Evolutionary conservation across 2,797 vertebrate species (phyloP), one percentile per base, ranked within the genome.

Genomic region (Sebastes alutus): DNA sequence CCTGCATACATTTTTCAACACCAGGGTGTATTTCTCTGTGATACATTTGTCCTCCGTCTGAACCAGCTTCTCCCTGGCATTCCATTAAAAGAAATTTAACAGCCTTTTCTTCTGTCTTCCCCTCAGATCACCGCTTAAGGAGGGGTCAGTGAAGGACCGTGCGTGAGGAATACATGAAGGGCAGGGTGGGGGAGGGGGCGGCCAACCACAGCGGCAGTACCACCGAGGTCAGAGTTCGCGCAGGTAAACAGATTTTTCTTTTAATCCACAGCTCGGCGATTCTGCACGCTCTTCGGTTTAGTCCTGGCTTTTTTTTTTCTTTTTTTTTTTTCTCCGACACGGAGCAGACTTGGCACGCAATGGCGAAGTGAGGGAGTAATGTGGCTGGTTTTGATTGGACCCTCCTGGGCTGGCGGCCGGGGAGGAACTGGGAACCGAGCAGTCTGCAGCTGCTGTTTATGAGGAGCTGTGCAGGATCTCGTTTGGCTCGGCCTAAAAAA

Each of bases 101-200:
- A 78, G 77, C 60, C 74, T 68, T 85, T 82, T 86, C 66, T 77
- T 82, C 74, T 87, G 70, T 89, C 86, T 89, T 78, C 81, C 88
- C 84, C 90, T 91, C 91, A 91, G 94, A 90, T 91, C 90, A 82
- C 80, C 54, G 71, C 78, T 91, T 78, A 86, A 88, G 82, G 83
- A 83, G 80, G 83, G 85, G 71, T 90, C 88, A 83, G 88, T 29
- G 68, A 90, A 87, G 81, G 91, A 91, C 87, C 72, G 85, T 67
- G 91, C 69, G 83, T 82, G 91, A 94, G 89, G 94, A 95, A 94
- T 95, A 95, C 93, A 96, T 96, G 96, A 95, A 93, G 94, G 93
- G 81, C 87, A 38, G 94, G 91, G 87, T 66, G 88, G 93, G 91
- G 92, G 90, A 91, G 88, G 94, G 93, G 90, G 89, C 85, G 93